phyloP scores from a whole-genome alignment of 2,113 vertebrate genomes.

The Phoxinus phoxinus region DNA sequence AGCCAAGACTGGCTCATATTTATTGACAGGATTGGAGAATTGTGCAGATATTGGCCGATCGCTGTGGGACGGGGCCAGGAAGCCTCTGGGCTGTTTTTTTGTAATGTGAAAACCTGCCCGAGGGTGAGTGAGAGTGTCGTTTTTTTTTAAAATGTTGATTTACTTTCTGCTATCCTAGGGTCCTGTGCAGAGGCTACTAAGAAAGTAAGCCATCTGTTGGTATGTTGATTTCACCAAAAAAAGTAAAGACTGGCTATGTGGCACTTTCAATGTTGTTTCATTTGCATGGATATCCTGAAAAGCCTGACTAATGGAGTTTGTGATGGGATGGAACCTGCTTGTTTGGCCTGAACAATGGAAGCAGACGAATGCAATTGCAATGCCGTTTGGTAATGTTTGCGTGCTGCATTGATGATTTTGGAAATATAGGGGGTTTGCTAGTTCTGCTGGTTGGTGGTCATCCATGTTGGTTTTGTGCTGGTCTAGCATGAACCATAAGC shows the following conservation, averaged over 20 bases:
- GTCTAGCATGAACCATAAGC: neutral
- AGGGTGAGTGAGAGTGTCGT: constrained; percentile 39
- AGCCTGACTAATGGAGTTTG: neutral
- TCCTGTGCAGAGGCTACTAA: neutral
- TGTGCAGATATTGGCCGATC: constrained; percentile 45
- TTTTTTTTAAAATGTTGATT: neutral
- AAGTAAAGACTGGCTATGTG: neutral
- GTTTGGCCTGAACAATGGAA: neutral
- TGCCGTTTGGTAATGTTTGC: neutral
- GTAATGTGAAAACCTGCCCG: constrained; percentile 49
- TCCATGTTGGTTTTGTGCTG: neutral
- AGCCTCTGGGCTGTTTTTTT: constrained; percentile 47
- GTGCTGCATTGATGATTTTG: neutral
- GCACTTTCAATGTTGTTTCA: neutral
- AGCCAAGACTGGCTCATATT: constrained; percentile 42
- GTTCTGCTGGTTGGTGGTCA: neutral
- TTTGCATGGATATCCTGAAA: neutral
- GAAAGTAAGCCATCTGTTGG: neutral
- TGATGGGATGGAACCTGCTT: neutral
- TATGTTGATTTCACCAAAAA: neutral
- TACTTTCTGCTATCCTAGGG: neutral
- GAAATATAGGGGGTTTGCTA: neutral
- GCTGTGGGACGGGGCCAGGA: constrained; percentile 42
- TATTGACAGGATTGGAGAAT: constrained; percentile 48
- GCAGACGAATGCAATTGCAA: neutral